A percentile compares a stretch with the other conserved stretches of the same genome.
Evolutionary conservation across 2,113 vertebrate species (phyloP).

Genomic region (Rhabdomys dilectus): DNA sequence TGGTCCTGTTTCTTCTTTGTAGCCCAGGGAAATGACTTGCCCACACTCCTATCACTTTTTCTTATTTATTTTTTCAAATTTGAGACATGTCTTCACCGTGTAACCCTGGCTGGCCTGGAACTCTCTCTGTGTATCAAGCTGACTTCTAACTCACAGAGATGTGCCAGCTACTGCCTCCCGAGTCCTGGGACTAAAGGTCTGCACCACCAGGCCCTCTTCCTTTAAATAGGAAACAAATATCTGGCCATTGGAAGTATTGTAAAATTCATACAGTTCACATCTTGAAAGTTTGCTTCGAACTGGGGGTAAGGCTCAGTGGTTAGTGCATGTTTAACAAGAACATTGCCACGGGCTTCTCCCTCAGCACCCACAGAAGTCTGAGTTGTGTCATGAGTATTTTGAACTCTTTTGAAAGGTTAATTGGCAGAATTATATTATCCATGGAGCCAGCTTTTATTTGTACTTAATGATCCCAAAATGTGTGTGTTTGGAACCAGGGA

Average conservation of each 20-base stretch:
- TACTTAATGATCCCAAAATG: not conserved
- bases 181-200: not conserved
- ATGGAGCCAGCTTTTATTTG: not conserved
- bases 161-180: not conserved
- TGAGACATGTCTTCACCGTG: not conserved
- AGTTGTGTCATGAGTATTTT: not conserved
- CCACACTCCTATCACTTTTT: conserved; percentile 9
- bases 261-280: not conserved
- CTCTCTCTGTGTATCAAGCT: not conserved
- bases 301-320: not conserved
- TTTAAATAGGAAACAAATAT: conserved; percentile 54
- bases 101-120: not conserved
- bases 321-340: not conserved
- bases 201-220: not conserved
- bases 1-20: not conserved
- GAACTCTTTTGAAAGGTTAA: not conserved
- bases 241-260: conserved; percentile 1
- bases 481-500: not conserved
- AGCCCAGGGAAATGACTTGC: not conserved
- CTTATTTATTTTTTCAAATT: not conserved
- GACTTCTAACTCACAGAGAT: not conserved
- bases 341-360: not conserved
- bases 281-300: not conserved
- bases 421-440: not conserved
- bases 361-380: no score